Conservation (phyloP, 23 tunicate species). For the Styela clava region DNA sequence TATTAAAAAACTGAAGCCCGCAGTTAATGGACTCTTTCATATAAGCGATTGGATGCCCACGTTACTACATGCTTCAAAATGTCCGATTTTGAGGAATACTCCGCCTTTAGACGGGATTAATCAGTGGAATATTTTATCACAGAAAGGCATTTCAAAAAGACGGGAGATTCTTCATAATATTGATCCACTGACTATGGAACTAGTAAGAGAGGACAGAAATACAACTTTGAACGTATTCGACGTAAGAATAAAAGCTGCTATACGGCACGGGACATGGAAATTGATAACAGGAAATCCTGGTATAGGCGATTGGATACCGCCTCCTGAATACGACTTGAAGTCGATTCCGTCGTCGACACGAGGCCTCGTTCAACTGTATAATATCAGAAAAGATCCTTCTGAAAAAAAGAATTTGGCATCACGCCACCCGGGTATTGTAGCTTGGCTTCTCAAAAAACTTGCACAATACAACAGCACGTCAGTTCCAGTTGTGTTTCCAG, state of each 20-base stretch:
- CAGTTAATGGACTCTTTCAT: slow-evolving; percentile 42
- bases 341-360: not conserved
- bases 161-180: slow-evolving; percentile 70
- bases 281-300: slow-evolving; percentile 65
- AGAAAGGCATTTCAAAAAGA: slow-evolving; percentile 30
- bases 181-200: slow-evolving; percentile 33
- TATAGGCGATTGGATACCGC: slow-evolving; percentile 40
- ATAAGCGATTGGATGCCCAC: slow-evolving; percentile 87
- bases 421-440: not conserved
- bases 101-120: slow-evolving; percentile 58
- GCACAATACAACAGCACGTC: slow-evolving; percentile 14
- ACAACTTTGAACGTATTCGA: slow-evolving; percentile 30
- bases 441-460: not conserved
- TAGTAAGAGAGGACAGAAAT: not conserved
- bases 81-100: slow-evolving; percentile 47
- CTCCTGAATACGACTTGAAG: slow-evolving; percentile 30
- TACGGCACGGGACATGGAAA: slow-evolving; percentile 68
- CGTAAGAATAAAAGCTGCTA: slow-evolving; percentile 46
- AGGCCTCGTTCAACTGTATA: not conserved
- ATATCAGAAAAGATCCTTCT: slow-evolving; percentile 8
- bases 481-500: slow-evolving; percentile 44
- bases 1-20: not conserved
- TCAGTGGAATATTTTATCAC: slow-evolving; percentile 51
- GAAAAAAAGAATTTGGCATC: not conserved
- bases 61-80: slow-evolving; percentile 69